Evolutionary conservation across 2,888 invertebrate genomes (phyloP).

Genomic region (Harpalus rufipes): DNA sequence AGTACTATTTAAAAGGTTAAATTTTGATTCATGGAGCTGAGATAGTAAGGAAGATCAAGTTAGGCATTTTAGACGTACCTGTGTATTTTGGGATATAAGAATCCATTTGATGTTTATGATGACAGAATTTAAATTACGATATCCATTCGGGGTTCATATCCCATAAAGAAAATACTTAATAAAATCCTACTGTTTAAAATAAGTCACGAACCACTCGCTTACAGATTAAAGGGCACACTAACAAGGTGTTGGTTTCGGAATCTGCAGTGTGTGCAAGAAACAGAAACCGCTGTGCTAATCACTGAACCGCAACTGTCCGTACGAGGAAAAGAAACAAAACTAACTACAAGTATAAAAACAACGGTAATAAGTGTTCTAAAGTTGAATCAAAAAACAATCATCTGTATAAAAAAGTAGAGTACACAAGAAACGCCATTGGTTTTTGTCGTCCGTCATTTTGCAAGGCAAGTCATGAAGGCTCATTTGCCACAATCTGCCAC

Average conservation of each 20-base stretch:
- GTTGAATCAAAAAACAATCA: constrained; percentile 63
- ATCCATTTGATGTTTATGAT: too few relatives aligned
- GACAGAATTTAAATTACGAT: too few relatives aligned
- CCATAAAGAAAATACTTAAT: too few relatives aligned
- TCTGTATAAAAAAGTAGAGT: constrained; percentile 48
- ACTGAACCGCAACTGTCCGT: not conserved
- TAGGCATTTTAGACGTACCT: too few relatives aligned
- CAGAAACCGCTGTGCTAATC: not conserved
- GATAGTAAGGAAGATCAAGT: too few relatives aligned
- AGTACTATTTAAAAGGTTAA: too few relatives aligned
- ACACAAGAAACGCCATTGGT: constrained; percentile 40
- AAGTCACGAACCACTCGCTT: not conserved
- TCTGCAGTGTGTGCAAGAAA: not conserved
- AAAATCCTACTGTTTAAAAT: too few relatives aligned
- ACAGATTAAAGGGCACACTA: not conserved
- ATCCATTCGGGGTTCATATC: too few relatives aligned
- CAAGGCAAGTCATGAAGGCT: constrained; percentile 62
- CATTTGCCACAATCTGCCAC: constrained; percentile 64
- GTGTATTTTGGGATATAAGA: too few relatives aligned
- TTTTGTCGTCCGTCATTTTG: constrained; percentile 60
- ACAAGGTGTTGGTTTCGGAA: constrained; percentile 1
- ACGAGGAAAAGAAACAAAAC: constrained; percentile 19
- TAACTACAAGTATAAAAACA: constrained; percentile 51
- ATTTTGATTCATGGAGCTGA: too few relatives aligned
- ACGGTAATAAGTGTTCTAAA: constrained; percentile 62